A percentile compares a stretch with the other conserved stretches of the same genome.
Evolutionary conservation across 2,888 invertebrate genomes (phyloP).

Genomic region (Cephus runcator): DNA sequence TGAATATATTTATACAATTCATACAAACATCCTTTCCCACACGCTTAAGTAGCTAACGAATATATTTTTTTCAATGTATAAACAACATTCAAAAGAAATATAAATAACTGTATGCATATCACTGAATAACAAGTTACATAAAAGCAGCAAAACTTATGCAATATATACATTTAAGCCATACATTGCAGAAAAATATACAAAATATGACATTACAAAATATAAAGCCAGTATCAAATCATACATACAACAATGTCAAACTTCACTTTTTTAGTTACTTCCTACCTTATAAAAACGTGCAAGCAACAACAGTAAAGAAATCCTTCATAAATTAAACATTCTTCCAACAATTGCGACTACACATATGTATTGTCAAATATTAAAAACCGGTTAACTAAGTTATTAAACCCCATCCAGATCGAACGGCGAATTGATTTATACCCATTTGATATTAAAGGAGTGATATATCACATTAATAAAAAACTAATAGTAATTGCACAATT

Average conservation of each 20-base stretch:
- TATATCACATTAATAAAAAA: too few species aligned
- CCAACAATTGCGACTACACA: background rate
- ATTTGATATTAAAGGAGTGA: too few species aligned
- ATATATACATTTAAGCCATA: too few species aligned
- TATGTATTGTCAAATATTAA: background rate
- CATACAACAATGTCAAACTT: background rate
- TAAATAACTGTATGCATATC: background rate
- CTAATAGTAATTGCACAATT: too few species aligned
- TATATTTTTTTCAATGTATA: background rate
- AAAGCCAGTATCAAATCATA: background rate
- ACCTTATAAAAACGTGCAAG: background rate
- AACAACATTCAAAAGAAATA: background rate
- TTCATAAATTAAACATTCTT: background rate
- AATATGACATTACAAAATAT: background rate
- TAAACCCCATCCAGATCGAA: too few species aligned
- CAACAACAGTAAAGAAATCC: background rate
- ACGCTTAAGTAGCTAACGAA: background rate
- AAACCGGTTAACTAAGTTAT: background rate
- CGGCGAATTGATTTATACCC: too few species aligned
- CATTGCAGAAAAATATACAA: background rate
- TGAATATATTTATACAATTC: background rate
- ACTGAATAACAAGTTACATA: background rate
- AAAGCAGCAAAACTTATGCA: too few species aligned
- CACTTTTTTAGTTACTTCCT: background rate
- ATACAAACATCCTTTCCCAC: background rate